These are phyloP conservation scores for Melanaphis sacchari DNA, from an alignment of 1,140 invertebrate genomes.

Conservation along the genomic window DNA sequence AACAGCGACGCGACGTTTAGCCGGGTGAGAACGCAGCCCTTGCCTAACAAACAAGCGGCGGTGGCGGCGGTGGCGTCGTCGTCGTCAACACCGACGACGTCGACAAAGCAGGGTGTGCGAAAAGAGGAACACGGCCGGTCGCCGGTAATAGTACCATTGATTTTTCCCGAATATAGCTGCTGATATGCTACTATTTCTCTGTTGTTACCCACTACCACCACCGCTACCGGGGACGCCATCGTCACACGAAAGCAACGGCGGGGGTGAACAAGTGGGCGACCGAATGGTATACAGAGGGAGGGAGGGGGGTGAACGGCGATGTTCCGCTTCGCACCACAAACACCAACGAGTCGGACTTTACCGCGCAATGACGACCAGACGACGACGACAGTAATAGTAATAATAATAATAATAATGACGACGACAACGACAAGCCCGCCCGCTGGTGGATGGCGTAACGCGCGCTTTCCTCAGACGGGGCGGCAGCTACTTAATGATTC, in stretches of 20 bases:
- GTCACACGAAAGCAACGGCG: not conserved
- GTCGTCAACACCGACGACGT: not conserved
- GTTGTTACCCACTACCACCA: not conserved
- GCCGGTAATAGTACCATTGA: slow-evolving; percentile 53
- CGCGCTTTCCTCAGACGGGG: not conserved
- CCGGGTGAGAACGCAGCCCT: slow-evolving; percentile 32
- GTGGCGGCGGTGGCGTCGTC: not conserved
- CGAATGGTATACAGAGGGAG: not conserved
- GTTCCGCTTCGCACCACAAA: not conserved
- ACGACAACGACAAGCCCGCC: not conserved
- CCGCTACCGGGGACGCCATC: not conserved
- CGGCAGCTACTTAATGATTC: not conserved
- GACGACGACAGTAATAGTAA: slow-evolving; percentile 17
- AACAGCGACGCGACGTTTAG: not conserved
- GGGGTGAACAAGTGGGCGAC: not conserved
- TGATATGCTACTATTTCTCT: slow-evolving; percentile 20
- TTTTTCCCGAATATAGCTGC: slow-evolving; percentile 50
- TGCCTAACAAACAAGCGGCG: not conserved
- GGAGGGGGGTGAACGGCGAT: not conserved
- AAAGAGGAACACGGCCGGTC: not conserved
- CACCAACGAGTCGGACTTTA: slow-evolving; percentile 26
- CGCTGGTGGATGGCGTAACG: not conserved
- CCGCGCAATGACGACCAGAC: slow-evolving; percentile 46
- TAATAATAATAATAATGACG: slow-evolving; percentile 21
- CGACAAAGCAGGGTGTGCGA: not conserved